A percentile compares a stretch with the other conserved stretches of the same genome.
Conservation (phyloP, 2,797 vertebrate species). For the Bothrops alternatus region DNA sequence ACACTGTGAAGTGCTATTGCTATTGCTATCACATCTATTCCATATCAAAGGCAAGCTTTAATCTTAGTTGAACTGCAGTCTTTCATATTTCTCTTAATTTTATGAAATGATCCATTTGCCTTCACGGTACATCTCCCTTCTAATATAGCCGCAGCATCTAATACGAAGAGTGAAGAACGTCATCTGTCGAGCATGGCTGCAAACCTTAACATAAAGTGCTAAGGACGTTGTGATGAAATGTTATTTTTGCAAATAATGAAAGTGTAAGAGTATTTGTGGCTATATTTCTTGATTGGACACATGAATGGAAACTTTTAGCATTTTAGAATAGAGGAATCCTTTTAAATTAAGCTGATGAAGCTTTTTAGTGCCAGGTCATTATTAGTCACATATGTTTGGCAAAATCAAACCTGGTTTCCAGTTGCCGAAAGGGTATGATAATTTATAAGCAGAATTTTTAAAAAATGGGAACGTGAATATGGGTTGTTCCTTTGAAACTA, state of each 20-base stretch:
- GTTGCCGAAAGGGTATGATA: neutral
- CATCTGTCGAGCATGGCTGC: neutral
- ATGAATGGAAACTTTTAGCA: neutral
- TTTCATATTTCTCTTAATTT: neutral
- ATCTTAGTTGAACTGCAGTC: neutral
- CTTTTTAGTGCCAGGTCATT: neutral
- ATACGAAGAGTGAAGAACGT: neutral
- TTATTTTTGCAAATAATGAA: neutral
- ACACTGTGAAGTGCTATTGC: neutral
- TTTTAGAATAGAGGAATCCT: neutral
- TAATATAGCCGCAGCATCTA: neutral
- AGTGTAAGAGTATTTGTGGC: neutral
- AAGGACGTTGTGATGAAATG: neutral
- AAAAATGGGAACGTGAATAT: neutral
- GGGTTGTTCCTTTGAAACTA: neutral
- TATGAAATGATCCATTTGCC: neutral
- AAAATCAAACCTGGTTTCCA: neutral
- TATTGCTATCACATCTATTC: neutral
- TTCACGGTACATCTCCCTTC: neutral
- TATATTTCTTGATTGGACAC: neutral
- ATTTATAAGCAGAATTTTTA: neutral
- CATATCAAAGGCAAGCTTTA: neutral
- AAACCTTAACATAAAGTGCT: neutral
- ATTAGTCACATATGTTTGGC: neutral
- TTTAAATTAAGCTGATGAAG: constrained; percentile 1